These are phyloP conservation scores for Felis catus DNA, from an alignment of 2,113 vertebrate genomes.

Conservation along the genomic window F.catus_Fca126_mat1.0 CM031419.1:170002501-170003000, in stretches of 20 bases:
- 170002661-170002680: neutral
- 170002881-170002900: neutral
- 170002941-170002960: neutral
- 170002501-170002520: neutral
- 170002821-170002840: neutral
- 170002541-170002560: neutral
- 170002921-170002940: neutral
- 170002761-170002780: fast-evolving
- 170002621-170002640: neutral
- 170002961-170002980: neutral
- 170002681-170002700: neutral
- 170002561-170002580: neutral
- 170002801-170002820: neutral
- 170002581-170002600: neutral
- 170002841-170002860: neutral
- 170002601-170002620: neutral
- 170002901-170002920: neutral
- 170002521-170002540: neutral
- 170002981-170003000: neutral
- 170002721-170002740: neutral
- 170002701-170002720: neutral
- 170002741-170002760: neutral
- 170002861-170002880: neutral
- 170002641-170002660: neutral
- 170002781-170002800: neutral